Evolutionary conservation across 2,797 vertebrate genomes (phyloP).

Genomic region (Florisuga fusca): DNA sequence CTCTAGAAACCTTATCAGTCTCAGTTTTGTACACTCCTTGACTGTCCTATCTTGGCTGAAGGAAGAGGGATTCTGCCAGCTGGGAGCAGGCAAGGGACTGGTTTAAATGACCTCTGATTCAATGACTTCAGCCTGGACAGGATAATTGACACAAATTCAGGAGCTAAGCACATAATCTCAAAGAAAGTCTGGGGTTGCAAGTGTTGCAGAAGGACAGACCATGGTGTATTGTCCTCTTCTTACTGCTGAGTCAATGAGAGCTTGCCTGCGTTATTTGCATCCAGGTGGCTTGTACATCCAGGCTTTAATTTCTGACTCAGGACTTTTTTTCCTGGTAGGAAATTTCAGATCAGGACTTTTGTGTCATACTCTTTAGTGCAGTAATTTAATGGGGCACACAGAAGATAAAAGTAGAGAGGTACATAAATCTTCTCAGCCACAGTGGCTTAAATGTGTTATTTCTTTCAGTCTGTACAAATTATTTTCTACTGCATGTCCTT

Average conservation of each 20-base stretch:
- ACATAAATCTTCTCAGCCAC: neutral
- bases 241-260: neutral
- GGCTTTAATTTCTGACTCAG: neutral
- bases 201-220: neutral
- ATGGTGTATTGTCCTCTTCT: neutral
- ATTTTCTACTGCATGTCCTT: neutral
- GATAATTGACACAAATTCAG: neutral
- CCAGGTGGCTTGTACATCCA: neutral
- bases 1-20: neutral
- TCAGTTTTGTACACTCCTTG: rapidly evolving
- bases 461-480: neutral
- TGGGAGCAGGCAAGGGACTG: neutral
- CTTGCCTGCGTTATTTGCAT: neutral
- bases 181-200: neutral
- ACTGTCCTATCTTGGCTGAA: neutral
- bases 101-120: neutral
- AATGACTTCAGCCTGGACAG: neutral
- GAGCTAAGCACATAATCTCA: neutral
- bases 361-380: neutral
- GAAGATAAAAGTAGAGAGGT: neutral
- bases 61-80: neutral
- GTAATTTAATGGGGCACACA: neutral
- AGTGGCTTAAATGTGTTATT: neutral
- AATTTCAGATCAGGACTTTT: neutral
- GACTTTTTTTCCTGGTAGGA: neutral